These are phyloP conservation scores for Myioborus miniatus DNA, from an alignment of 2,797 vertebrate species.

Conservation along the genomic window DNA sequence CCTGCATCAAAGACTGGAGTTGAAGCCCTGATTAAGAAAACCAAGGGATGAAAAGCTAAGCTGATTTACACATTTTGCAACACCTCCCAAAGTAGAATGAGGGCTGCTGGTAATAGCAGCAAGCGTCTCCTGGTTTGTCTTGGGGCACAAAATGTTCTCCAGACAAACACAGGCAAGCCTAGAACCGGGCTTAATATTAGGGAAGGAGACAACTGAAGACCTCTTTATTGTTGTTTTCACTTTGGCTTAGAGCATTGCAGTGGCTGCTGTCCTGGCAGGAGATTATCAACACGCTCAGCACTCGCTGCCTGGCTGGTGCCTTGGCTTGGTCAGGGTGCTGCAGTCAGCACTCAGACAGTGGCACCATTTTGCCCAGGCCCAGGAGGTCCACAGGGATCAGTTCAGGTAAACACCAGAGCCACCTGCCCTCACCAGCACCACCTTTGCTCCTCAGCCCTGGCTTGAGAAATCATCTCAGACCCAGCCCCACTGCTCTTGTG, in stretches of 20 bases:
- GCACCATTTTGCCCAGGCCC: not conserved
- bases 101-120: conserved; percentile 32
- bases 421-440: not conserved
- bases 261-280: not conserved
- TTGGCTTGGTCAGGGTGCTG: not conserved
- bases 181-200: not conserved
- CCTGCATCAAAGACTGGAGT: conserved; percentile 49
- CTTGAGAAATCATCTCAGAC: rapidly evolving
- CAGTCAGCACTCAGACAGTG: not conserved
- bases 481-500: not conserved
- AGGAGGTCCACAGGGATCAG: not conserved
- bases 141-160: not conserved
- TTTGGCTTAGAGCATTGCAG: not conserved
- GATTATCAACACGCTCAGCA: not conserved
- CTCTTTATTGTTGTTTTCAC: conserved; percentile 4
- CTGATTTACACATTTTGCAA: conserved; percentile 55
- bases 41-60: conserved; percentile 38
- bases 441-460: not conserved
- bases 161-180: conserved; percentile 26
- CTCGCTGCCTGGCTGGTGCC: not conserved
- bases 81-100: conserved; percentile 18
- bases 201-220: not conserved
- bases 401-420: not conserved
- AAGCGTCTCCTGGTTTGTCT: conserved; percentile 51
- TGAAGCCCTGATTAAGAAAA: conserved; percentile 55